Evolutionary conservation across 1,140 invertebrate genomes (phyloP).

Genomic region (Laupala kohalensis): DNA sequence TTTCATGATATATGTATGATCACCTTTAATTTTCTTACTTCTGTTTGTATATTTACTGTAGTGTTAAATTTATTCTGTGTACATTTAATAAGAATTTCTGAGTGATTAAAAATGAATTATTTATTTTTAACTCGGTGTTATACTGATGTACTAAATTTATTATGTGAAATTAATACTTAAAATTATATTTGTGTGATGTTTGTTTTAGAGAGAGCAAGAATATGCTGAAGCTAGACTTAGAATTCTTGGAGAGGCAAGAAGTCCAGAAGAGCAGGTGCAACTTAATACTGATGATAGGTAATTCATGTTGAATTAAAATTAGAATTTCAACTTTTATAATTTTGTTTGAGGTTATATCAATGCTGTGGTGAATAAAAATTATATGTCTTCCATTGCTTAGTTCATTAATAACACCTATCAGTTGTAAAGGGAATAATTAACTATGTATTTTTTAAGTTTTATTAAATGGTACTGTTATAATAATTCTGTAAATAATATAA

Average conservation of each 20-base stretch:
- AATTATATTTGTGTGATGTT: not conserved
- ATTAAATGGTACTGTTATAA: too few relatives aligned
- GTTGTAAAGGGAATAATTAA: too few relatives aligned
- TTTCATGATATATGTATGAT: too few relatives aligned
- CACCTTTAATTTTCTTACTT: too few relatives aligned
- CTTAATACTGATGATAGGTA: constrained; percentile 9
- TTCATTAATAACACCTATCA: too few relatives aligned
- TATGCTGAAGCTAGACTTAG: constrained; percentile 72
- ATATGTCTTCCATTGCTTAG: not conserved
- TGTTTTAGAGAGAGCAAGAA: constrained; percentile 56
- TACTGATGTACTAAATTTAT: not conserved
- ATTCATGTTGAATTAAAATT: not conserved
- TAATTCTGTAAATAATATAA: too few relatives aligned
- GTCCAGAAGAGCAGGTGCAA: constrained; percentile 46
- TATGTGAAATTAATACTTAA: not conserved
- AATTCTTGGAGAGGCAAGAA: constrained; percentile 67
- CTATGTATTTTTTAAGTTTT: too few relatives aligned
- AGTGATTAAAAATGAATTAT: too few relatives aligned
- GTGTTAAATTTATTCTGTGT: too few relatives aligned
- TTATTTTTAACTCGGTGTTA: too few relatives aligned
- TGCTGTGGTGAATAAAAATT: not conserved
- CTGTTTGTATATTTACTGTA: too few relatives aligned
- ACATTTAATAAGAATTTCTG: too few relatives aligned
- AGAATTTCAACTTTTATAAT: not conserved
- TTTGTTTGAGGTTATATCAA: not conserved